These are phyloP conservation scores for Ichneumoninae sp. DNA, from an alignment of 2,888 invertebrate species.

Conservation along the genomic window DNA sequence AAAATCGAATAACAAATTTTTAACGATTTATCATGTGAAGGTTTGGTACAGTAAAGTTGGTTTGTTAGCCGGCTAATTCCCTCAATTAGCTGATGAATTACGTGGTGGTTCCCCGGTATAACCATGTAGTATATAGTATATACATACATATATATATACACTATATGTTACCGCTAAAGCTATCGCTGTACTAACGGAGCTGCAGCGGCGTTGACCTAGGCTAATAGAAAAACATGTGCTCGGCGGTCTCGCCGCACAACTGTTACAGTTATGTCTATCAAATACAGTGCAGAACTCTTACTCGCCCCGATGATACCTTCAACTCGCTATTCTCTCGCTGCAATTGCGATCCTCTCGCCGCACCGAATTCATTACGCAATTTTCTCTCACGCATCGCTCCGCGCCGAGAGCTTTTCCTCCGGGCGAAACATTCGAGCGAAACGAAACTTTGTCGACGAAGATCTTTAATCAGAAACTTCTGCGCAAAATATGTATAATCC, in stretches of 20 bases:
- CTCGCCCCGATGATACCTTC: not conserved
- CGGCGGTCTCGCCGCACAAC: not conserved
- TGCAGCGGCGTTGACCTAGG: not conserved
- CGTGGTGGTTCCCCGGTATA: not conserved
- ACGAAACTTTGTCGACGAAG: constrained; percentile 15
- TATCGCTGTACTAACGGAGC: not conserved
- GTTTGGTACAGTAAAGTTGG: not conserved
- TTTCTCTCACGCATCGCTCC: not conserved
- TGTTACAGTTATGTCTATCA: not conserved
- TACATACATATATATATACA: not conserved
- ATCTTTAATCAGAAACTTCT: constrained; percentile 25
- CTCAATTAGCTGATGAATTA: not conserved
- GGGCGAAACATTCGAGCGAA: not conserved
- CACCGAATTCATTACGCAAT: constrained; percentile 20
- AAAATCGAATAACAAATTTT: too few relatives aligned
- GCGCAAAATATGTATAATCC: not conserved
- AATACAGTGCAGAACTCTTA: not conserved
- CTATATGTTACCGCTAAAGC: not conserved
- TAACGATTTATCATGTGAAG: not conserved
- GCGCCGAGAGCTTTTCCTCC: not conserved
- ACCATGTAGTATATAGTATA: not conserved
- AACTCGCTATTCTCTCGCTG: not conserved
- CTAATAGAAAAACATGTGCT: not conserved
- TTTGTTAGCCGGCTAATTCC: not conserved
- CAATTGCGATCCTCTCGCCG: constrained; percentile 11